phyloP scores from a whole-genome alignment of 2,797 vertebrate genomes.

The Scolopax bukidnonensis region DNA sequence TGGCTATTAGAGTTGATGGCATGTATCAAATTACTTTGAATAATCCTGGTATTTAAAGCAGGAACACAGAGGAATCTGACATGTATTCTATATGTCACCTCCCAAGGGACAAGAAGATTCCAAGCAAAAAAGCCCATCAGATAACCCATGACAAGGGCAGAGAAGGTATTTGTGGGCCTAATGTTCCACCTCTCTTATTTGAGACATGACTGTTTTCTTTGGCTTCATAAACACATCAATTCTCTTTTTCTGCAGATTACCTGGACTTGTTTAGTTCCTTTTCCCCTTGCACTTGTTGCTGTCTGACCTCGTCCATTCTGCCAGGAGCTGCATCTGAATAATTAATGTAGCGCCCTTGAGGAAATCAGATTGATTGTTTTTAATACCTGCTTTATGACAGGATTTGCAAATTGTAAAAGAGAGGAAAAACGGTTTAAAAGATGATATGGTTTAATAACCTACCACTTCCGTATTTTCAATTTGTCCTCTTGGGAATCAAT shows the following conservation, averaged over 20 bases:
- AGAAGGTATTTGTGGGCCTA: background rate
- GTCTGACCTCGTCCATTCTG: background rate
- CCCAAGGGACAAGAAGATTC: background rate
- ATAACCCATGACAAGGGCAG: background rate
- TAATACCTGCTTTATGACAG: constrained; percentile 1
- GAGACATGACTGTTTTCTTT: background rate
- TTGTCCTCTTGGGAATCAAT: background rate
- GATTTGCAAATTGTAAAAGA: constrained; percentile 14
- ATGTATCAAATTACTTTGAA: background rate
- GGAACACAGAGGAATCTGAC: background rate
- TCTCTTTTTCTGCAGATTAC: background rate
- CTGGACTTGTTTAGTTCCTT: background rate
- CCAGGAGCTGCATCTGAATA: constrained; percentile 1
- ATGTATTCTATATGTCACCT: background rate
- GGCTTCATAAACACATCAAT: background rate
- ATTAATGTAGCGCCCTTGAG: background rate
- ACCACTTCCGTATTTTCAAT: background rate
- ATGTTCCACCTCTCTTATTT: background rate
- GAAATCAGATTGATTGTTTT: constrained; percentile 35
- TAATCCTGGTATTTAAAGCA: background rate
- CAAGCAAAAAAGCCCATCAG: background rate
- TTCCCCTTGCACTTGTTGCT: background rate
- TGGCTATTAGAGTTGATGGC: background rate
- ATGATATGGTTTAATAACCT: background rate
- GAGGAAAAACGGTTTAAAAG: background rate